Evolutionary conservation across 2,888 invertebrate species (phyloP), one percentile per base, ranked within the genome.

Genomic region (Gryllus longicercus): DNA sequence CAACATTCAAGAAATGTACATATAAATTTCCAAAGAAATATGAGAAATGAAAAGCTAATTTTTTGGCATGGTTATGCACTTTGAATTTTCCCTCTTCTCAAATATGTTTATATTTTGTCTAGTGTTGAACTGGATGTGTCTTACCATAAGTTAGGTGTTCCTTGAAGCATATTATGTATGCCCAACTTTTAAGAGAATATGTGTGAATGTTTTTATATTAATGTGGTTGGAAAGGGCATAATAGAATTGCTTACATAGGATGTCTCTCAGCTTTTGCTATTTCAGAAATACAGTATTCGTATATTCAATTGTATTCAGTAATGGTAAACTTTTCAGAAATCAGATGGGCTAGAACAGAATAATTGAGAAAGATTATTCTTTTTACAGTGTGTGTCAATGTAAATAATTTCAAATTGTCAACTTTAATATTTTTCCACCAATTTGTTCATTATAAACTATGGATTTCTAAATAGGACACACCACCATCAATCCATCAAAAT

Each of bases 71-170:
- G 21, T n/a, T 74, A 74, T 74, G 74, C 21, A 74, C 23, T 25
- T 74, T 18, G 63, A 77, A 76, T 51, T 38, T 79, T 80, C 74
- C 81, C 63, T 79, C 74, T 81, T 78, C 74, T 80, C 50, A 50
- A 75, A 81, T 78, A 80, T 80, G 80, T 81, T 79, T 82, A 81
- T 82, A 81, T 82, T 82, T 80, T 82, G 82, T 82, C 82, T 79
- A 79, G 80, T 75, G 79, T 82, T 79, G 81, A 51, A 81, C 80
- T 81, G 78, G 81, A 81, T 81, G 82, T 82, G 82, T 82, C 82
- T 82, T 82, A 81, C 75, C 77, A 81, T 79, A 79, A 79, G 80
- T 50, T 80, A 80, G 79, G 81, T 81, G 81, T 81, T 81, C 75
- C 78, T 50, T 51, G 51, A 50, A 63, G 38, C 63, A 74, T 74